Base-by-base conservation (phyloP, 2,888 invertebrate genomes). In the Metellina segmentata region DNA sequence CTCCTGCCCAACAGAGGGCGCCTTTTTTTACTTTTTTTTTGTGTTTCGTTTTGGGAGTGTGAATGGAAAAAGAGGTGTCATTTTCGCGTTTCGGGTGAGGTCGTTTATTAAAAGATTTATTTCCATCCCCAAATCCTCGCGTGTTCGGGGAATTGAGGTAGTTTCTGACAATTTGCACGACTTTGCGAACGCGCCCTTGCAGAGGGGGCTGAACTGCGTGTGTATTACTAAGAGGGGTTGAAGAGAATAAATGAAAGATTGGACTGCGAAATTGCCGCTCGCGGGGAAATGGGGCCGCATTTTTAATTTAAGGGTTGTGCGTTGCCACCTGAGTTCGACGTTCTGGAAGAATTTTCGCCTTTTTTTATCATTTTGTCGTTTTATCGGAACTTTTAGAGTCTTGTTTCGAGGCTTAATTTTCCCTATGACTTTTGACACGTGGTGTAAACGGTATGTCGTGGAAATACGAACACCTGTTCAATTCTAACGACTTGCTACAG, bases 101-200 rank as follows among this genome's bases (percentile, higher is more conserved):
- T 51, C 77, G 71, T 61, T 77, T 85, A 85, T 85, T 85, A 85
- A 85, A 85, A 85, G 85, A 85, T 85, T 85, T 85, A 85, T 85
- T 85, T 85, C 34, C 52, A 78, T 69, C 13, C 20, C 48, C 52
- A 53, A 19, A 48, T 52, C 69, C 69, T 61, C 34, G 69, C 70
- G 81, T 20, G 61, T 7, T 20, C n/a, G 52, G 9, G 51, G 49
- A 20, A 9, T 52, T 52, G 13, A 11, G 61, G 69, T 6, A 78
- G 19, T 49, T 78, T 85, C 71, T 71, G 71, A 78, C 78, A 77
- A 34, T 78, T 86, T 49, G 86, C 71, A 70, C 48, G 78, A n/a
- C 70, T 78, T 86, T 86, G 34, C 8, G 52, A 72, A 72, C 48
- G 51, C 51, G 16, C 13, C n/a, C 48, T 13, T 16, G 7, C 51